Base-by-base conservation (phyloP, 2,888 invertebrate species). In the Stenichneumon culpator region DNA sequence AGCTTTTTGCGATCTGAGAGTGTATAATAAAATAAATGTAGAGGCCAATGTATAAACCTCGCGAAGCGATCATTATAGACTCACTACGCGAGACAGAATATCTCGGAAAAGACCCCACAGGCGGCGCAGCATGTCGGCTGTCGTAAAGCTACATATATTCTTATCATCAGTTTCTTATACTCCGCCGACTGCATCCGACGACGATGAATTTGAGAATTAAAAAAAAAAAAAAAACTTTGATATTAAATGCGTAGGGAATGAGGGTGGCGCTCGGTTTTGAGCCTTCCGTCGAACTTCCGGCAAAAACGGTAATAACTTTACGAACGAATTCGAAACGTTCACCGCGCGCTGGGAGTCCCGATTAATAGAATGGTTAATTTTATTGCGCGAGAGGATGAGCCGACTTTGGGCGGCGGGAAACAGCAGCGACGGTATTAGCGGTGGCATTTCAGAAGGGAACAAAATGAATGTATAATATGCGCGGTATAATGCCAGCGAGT, bases 1-100 rank as follows among this genome's bases (percentile, higher is more conserved):
- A 77, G 77, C 84, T 80, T 84, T 80, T 84, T 80, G 84, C 19
- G 84, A 80, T 60, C 44, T 60, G 28, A 39, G 36, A 47, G 57
- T 60, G 60, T 69, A 63, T 32, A 28, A 74, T 74, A 25, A 63
- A 57, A 70, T 36, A 79, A 50, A 50, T 39, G 9, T 60, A 16
- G 16, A 32, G 60, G 16, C 16, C 14, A 14, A 25, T 28, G 28
- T 47, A 44, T 44, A 60, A 60, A n/a, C 28, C 36, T 74, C 28
- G 47, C 44, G 47, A 74, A 60, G 47, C 14, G 73, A 32, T n/a
- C 73, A 63, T 63, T 47, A 74, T 44, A 63, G 60, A 74, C 60
- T 47, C 47, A 60, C 60, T 19, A 22, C 2, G 3, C 28, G 16
- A 57, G 72, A 25, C 39, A 39, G 57, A 54, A 57, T 22, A 36